These are phyloP conservation scores for Phasia obesa DNA, from an alignment of 2,888 invertebrate species.

Conservation along the genomic window DNA sequence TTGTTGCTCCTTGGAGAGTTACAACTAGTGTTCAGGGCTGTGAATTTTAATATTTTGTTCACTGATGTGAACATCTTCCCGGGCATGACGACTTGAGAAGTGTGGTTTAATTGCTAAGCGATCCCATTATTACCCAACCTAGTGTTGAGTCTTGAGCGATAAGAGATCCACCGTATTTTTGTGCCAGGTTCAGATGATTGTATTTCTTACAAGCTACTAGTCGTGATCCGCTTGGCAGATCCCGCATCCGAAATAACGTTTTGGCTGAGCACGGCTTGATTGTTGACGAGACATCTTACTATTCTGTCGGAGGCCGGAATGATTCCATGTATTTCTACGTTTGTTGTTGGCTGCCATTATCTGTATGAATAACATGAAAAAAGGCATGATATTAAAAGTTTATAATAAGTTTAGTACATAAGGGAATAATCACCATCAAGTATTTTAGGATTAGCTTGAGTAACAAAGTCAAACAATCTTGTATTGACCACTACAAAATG, in stretches of 20 bases:
- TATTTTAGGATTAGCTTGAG: not conserved
- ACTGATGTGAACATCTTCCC: conserved; percentile 3
- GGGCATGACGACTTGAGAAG: not conserved
- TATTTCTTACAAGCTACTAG: too few species aligned
- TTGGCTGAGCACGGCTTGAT: not conserved
- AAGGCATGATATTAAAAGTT: not conserved
- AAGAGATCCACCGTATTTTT: not conserved
- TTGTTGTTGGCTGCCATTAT: not conserved
- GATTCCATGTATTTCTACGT: not conserved
- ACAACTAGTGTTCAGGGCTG: not conserved
- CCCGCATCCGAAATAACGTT: not conserved
- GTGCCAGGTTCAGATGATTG: too few species aligned
- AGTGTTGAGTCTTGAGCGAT: not conserved
- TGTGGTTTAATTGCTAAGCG: not conserved
- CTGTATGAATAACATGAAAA: not conserved
- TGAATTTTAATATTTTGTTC: not conserved
- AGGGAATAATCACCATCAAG: not conserved
- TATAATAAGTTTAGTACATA: not conserved
- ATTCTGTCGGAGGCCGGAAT: not conserved
- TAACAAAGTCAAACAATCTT: too few species aligned
- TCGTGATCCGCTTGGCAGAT: not conserved
- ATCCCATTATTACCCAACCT: not conserved
- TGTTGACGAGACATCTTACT: not conserved
- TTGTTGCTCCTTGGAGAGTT: too few species aligned
- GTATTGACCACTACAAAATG: too few species aligned